A percentile compares a stretch with the other conserved stretches of the same genome.
Conservation (phyloP, 2,888 invertebrate genomes). For the Neoscelio sp. region DNA sequence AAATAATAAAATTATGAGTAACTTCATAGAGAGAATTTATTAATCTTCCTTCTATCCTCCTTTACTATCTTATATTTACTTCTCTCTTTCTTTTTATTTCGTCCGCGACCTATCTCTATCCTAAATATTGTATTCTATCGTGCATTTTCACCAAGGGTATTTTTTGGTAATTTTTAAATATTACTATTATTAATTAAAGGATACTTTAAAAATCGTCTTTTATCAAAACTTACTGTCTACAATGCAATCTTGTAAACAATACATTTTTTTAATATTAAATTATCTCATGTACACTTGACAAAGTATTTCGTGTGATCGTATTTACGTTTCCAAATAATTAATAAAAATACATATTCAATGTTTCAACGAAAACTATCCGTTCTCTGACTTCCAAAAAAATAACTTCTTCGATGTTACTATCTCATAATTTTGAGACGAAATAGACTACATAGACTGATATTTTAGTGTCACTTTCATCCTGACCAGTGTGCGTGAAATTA, state of each 20-base stretch:
- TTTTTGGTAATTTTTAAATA: background rate
- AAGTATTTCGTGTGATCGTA: no score
- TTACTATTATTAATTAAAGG: background rate
- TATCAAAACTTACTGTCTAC: no score
- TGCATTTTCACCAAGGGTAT: slow-evolving; percentile 11
- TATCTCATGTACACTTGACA: no score
- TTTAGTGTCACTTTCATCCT: slow-evolving; percentile 62
- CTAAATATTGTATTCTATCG: slow-evolving; percentile 26
- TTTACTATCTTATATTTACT: no score
- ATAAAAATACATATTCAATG: no score
- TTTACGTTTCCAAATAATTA: no score
- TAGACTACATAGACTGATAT: slow-evolving; percentile 39
- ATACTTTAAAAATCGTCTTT: no score
- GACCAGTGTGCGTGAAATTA: slow-evolving; percentile 59
- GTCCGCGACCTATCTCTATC: slow-evolving; percentile 42
- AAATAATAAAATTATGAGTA: no score
- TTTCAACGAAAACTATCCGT: no score
- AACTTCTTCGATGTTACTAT: slow-evolving; percentile 32
- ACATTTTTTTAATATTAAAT: no score
- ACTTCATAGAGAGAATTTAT: no score
- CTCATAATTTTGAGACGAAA: slow-evolving; percentile 38
- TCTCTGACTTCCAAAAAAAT: slow-evolving; percentile 23
- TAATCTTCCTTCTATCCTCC: background rate
- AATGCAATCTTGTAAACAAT: no score
- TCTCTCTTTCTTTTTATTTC: background rate